Conservation (phyloP, 1,140 invertebrate genomes). For the Micrasema minimum region DNA sequence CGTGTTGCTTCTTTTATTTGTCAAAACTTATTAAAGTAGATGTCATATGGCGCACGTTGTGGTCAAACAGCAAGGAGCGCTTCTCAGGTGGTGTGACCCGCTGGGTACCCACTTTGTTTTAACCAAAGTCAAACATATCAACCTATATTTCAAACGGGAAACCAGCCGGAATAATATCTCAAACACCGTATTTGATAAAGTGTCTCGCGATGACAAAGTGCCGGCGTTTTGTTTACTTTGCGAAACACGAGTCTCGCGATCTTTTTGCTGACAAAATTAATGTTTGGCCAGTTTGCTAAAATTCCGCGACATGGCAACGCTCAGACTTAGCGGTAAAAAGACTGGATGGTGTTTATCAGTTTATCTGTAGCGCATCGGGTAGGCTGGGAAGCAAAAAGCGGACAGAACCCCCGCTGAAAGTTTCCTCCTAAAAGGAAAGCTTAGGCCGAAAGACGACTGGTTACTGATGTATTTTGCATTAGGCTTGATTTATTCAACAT, state of each 20-base stretch:
- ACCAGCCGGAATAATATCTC: slow-evolving; percentile 13
- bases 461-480: slow-evolving; percentile 23
- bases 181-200: slow-evolving; percentile 23
- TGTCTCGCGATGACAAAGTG: slow-evolving; percentile 20
- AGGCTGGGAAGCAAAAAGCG: slow-evolving; percentile 27
- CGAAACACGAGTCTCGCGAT: slow-evolving; percentile 18
- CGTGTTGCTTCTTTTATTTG: too few species aligned
- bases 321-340: slow-evolving; percentile 38
- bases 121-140: slow-evolving; percentile 26
- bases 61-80: slow-evolving; percentile 6
- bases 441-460: neutral
- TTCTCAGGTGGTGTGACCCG: slow-evolving; percentile 11
- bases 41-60: slow-evolving; percentile 19
- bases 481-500: slow-evolving; percentile 24
- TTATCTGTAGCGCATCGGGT: slow-evolving; percentile 46
- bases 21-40: slow-evolving; percentile 15
- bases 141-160: slow-evolving; percentile 29
- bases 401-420: slow-evolving; percentile 33
- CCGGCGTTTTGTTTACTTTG: slow-evolving; percentile 16
- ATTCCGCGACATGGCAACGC: slow-evolving; percentile 28
- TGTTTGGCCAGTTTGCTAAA: slow-evolving; percentile 41
- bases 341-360: slow-evolving; percentile 49
- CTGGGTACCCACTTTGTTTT: slow-evolving; percentile 8
- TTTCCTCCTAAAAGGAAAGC: slow-evolving; percentile 38
- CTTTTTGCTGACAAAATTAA: slow-evolving; percentile 36